Evolutionary conservation across 2,113 vertebrate genomes (phyloP).

Genomic region (Psilopogon haemacephalus): DNA sequence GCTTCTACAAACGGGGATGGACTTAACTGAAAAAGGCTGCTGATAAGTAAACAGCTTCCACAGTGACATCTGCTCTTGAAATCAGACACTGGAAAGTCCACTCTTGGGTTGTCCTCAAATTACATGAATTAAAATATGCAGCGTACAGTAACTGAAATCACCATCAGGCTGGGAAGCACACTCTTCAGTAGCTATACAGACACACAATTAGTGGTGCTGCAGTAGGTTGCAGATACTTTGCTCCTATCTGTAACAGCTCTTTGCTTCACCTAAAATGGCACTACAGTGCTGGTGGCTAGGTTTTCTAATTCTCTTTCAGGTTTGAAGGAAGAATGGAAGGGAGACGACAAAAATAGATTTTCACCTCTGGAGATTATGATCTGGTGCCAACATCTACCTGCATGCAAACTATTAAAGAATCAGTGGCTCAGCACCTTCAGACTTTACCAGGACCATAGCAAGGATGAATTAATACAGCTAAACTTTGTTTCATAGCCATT

Average conservation of each 20-base stretch:
- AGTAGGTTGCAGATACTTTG: neutral
- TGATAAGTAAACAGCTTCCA: slow-evolving; percentile 19
- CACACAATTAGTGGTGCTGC: neutral
- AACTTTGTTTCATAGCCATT: neutral
- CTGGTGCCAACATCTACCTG: neutral
- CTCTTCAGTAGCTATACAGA: neutral
- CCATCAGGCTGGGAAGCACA: neutral
- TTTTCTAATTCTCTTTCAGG: neutral
- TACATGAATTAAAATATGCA: neutral
- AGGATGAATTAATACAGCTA: neutral
- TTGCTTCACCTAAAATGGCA: neutral
- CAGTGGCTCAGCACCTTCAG: neutral
- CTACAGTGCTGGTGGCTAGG: neutral
- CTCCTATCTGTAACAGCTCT: neutral
- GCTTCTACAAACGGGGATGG: neutral
- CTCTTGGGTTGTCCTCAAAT: slow-evolving; percentile 24
- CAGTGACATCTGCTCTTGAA: slow-evolving; percentile 27
- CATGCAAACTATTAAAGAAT: neutral
- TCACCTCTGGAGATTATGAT: neutral
- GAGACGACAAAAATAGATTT: neutral
- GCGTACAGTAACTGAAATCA: neutral
- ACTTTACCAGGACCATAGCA: neutral
- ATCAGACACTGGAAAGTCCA: neutral
- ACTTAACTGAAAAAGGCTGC: slow-evolving; percentile 9
- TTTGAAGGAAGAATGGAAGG: neutral